These are phyloP conservation scores for Sebastes paucispinis DNA, from an alignment of 2,797 vertebrate genomes.

Conservation along the genomic window DNA sequence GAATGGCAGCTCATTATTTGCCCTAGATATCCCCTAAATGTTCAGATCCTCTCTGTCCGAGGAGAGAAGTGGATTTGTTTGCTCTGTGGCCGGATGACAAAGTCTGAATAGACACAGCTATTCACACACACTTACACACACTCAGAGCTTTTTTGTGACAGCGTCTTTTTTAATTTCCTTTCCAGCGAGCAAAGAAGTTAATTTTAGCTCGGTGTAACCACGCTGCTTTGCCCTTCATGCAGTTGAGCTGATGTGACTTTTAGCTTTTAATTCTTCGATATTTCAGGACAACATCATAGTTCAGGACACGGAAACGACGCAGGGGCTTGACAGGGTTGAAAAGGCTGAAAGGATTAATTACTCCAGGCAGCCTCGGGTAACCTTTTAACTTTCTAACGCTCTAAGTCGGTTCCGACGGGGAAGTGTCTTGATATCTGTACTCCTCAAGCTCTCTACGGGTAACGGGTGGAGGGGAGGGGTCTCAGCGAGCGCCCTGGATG, in stretches of 20 bases:
- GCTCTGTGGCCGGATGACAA: conserved; percentile 18
- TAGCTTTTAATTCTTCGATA: conserved; percentile 66
- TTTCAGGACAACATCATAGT: conserved; percentile 60
- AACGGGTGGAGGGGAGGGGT: conserved; percentile 34
- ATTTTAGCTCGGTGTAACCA: conserved; percentile 30
- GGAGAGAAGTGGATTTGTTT: conserved; percentile 29
- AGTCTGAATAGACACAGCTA: conserved; percentile 20
- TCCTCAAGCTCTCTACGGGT: conserved; percentile 16
- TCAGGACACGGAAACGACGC: conserved; percentile 42
- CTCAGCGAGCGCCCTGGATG: conserved; percentile 34
- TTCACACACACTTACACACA: neutral
- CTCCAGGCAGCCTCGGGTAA: conserved; percentile 57
- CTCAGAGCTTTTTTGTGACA: conserved; percentile 3
- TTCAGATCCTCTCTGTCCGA: conserved; percentile 22
- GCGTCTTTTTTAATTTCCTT: conserved; percentile 24
- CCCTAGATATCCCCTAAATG: conserved; percentile 35
- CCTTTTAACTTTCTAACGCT: conserved; percentile 67
- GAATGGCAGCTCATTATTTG: conserved; percentile 78
- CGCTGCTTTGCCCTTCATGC: conserved; percentile 55
- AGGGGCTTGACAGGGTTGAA: conserved; percentile 52
- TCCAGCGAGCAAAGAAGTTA: conserved; percentile 20
- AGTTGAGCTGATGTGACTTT: conserved; percentile 56
- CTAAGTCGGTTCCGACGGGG: conserved; percentile 40
- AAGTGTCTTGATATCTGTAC: conserved; percentile 39
- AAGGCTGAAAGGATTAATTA: conserved; percentile 72